Percentiles rank a stretch among this genome's conserved stretches.
phyloP scores from a whole-genome alignment of 2,797 vertebrate species.

The Pangasius macronema region DNA sequence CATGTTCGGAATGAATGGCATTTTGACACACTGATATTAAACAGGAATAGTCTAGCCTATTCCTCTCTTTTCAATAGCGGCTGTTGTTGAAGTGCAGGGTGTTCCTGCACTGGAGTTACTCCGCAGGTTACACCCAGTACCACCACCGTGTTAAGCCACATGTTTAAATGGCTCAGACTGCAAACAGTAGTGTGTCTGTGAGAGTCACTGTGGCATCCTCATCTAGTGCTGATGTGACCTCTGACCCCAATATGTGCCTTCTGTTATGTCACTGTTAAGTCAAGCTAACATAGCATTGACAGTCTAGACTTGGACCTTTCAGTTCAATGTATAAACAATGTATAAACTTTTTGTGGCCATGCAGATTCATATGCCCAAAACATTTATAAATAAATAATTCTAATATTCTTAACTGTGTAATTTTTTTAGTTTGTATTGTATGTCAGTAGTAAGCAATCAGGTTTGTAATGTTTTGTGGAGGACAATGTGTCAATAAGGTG shows the following conservation, averaged over 20 bases:
- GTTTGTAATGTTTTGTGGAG: constrained; percentile 10
- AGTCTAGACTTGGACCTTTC: background rate
- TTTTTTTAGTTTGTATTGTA: background rate
- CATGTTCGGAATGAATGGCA: background rate
- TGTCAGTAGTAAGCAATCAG: constrained; percentile 13
- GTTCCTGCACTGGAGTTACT: constrained; percentile 43
- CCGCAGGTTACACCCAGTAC: constrained; percentile 42
- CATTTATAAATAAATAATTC: background rate
- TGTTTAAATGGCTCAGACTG: constrained; percentile 36
- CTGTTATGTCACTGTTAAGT: background rate
- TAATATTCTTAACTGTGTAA: background rate
- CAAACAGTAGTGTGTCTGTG: constrained; percentile 7
- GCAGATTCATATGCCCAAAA: constrained; percentile 11
- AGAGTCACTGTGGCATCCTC: background rate
- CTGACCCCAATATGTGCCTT: background rate
- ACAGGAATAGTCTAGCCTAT: constrained; percentile 35
- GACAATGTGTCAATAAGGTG: constrained; percentile 46
- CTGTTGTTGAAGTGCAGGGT: constrained; percentile 44
- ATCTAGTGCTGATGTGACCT: constrained; percentile 7
- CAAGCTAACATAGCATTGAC: background rate
- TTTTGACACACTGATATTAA: constrained; percentile 17
- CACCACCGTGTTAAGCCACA: constrained; percentile 32
- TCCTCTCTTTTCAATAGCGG: constrained; percentile 25
- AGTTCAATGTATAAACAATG: constrained; percentile 10
- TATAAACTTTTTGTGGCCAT: constrained; percentile 23